Percentiles rank a stretch among this genome's conserved stretches.
These are phyloP conservation scores for Parnassius glacialis DNA, from an alignment of 2,888 invertebrate genomes.

Conservation along the genomic window DNA sequence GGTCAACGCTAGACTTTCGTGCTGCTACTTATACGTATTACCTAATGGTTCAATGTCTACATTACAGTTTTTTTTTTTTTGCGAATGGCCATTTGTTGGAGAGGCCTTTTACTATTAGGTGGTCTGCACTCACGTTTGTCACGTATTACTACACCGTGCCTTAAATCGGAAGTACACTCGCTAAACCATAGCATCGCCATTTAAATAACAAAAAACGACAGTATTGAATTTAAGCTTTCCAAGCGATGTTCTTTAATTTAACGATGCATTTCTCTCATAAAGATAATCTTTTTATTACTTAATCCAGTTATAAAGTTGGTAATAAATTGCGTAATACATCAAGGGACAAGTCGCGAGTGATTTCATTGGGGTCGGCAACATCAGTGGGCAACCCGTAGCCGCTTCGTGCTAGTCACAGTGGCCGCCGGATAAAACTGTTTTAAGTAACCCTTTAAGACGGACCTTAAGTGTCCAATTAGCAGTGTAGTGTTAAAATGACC, in stretches of 20 bases:
- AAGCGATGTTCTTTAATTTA: neutral
- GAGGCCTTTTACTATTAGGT: too few species aligned
- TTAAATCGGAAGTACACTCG: too few species aligned
- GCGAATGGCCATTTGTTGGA: too few species aligned
- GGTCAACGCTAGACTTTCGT: too few species aligned
- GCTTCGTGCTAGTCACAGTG: constrained; percentile 53
- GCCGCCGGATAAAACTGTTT: constrained; percentile 69
- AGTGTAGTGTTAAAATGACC: constrained; percentile 74
- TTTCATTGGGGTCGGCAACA: constrained; percentile 10
- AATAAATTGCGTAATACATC: constrained; percentile 8
- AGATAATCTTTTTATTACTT: constrained; percentile 20
- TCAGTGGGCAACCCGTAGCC: constrained; percentile 16
- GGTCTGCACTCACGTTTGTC: too few species aligned
- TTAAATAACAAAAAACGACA: neutral
- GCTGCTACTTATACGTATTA: too few species aligned
- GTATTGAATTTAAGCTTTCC: constrained; percentile 1
- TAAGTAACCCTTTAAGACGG: constrained; percentile 53
- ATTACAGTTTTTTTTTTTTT: too few species aligned
- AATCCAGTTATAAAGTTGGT: constrained; percentile 15
- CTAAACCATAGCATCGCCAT: too few species aligned
- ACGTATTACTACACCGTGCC: too few species aligned
- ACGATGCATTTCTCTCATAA: constrained; percentile 18
- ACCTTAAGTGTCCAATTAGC: constrained; percentile 78
- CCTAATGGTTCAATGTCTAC: too few species aligned
- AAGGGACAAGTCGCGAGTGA: constrained; percentile 4